A percentile compares a stretch with the other conserved stretches of the same genome.
These are phyloP conservation scores for Centropristis striata DNA, from an alignment of 2,113 vertebrate genomes.

Conservation along the genomic window DNA sequence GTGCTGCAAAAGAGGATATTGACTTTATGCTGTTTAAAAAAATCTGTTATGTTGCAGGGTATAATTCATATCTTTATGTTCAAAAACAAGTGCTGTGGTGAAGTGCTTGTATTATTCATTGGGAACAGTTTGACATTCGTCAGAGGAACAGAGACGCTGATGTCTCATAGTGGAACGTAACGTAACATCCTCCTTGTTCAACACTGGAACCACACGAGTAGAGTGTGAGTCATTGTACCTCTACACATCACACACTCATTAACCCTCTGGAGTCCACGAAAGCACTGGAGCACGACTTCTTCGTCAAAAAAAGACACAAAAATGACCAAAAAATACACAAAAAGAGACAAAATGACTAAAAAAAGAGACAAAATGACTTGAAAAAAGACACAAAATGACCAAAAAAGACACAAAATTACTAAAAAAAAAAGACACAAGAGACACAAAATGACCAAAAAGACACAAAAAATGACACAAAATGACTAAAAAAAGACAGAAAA, in stretches of 20 bases:
- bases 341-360: too few relatives aligned
- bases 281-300: too few relatives aligned
- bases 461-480: too few relatives aligned
- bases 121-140: slow-evolving; percentile 1
- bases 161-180: slow-evolving; percentile 6
- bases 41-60: slow-evolving; percentile 12
- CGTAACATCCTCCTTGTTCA: background rate
- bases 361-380: too few relatives aligned
- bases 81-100: slow-evolving; percentile 1
- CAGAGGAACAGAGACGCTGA: background rate
- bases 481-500: too few relatives aligned
- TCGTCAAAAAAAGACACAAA: too few relatives aligned
- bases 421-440: too few relatives aligned
- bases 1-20: slow-evolving; percentile 5
- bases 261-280: too few relatives aligned
- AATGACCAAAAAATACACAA: too few relatives aligned
- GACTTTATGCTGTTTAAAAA: background rate
- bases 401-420: too few relatives aligned
- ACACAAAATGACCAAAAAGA: too few relatives aligned
- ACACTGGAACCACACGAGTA: background rate
- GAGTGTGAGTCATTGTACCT: slow-evolving; percentile 1
- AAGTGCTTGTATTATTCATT: slow-evolving; percentile 35
- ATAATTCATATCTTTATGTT: slow-evolving; percentile 8
- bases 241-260: slow-evolving; percentile 13
- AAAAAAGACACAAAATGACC: too few relatives aligned